These are phyloP conservation scores for Dryas iulia DNA, from an alignment of 1,140 invertebrate genomes.

Conservation along the genomic window DNA sequence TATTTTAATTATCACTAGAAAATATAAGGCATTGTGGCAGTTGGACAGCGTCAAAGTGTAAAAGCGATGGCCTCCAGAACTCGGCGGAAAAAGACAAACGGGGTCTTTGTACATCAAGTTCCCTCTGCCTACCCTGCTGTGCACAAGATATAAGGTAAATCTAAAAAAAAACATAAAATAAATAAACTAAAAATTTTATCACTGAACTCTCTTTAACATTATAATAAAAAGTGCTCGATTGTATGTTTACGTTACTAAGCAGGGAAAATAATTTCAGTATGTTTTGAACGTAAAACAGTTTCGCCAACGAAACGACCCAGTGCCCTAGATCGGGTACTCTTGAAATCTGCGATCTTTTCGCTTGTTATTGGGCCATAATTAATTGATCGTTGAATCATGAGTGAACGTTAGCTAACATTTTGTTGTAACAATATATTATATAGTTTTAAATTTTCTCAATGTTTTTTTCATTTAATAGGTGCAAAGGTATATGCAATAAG, in stretches of 20 bases:
- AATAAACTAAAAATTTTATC: neutral
- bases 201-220: neutral
- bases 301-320: constrained; percentile 30
- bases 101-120: no score
- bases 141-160: no score
- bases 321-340: constrained; percentile 33
- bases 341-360: constrained; percentile 36
- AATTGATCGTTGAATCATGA: constrained; percentile 38
- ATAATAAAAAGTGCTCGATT: neutral
- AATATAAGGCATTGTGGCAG: no score
- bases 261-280: neutral
- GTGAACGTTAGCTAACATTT: constrained; percentile 35
- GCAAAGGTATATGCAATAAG: neutral
- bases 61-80: no score
- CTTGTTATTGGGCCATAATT: constrained; percentile 35
- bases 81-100: no score
- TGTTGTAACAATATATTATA: neutral
- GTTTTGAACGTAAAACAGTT: constrained; percentile 16
- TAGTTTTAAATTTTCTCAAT: neutral
- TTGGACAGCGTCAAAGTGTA: no score
- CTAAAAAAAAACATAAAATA: no score
- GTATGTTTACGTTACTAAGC: neutral
- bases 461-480: neutral
- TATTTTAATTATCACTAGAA: no score
- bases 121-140: no score